A percentile compares a stretch with the other conserved stretches of the same genome.
Conservation (phyloP, 1,140 invertebrate genomes). For the Diploscapter pachys region DNA sequence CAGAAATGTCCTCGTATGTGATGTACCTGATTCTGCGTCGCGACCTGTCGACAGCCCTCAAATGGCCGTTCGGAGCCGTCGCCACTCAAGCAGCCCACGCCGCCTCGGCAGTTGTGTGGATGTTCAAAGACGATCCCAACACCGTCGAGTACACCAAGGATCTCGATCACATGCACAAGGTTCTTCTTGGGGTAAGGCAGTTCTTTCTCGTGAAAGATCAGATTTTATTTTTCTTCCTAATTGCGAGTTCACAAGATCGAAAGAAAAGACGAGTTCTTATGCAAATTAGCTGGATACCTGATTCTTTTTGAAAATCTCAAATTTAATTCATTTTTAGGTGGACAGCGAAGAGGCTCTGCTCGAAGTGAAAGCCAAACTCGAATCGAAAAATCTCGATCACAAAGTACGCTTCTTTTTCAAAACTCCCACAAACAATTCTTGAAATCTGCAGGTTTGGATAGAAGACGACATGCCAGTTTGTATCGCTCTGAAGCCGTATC, state of each 20-base stretch:
- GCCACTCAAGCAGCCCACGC: constrained; percentile 53
- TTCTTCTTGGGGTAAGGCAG: constrained; percentile 46
- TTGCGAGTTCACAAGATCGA: too few relatives aligned
- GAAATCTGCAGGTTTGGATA: constrained; percentile 69
- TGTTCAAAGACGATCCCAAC: constrained; percentile 44
- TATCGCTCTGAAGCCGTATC: constrained; percentile 85
- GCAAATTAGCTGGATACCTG: too few relatives aligned
- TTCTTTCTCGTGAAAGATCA: constrained; percentile 2
- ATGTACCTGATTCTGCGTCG: constrained; percentile 53
- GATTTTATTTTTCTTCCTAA: too few relatives aligned
- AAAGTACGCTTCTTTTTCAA: constrained; percentile 62
- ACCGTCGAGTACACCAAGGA: constrained; percentile 45
- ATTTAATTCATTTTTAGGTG: constrained; percentile 62
- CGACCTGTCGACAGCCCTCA: constrained; percentile 42
- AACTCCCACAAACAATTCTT: too few relatives aligned
- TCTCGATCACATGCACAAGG: constrained; percentile 51
- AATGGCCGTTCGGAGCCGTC: constrained; percentile 50
- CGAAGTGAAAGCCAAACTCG: constrained; percentile 70
- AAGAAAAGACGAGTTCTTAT: too few relatives aligned
- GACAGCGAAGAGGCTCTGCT: constrained; percentile 73
- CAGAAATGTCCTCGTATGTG: constrained; percentile 4
- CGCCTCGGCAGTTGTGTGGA: constrained; percentile 49
- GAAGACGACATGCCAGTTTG: constrained; percentile 95
- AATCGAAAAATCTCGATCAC: constrained; percentile 73
- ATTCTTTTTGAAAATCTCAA: too few relatives aligned